These are phyloP conservation scores for Zaprionus taronus DNA, from an alignment of 1,140 invertebrate species.

Conservation along the genomic window DNA sequence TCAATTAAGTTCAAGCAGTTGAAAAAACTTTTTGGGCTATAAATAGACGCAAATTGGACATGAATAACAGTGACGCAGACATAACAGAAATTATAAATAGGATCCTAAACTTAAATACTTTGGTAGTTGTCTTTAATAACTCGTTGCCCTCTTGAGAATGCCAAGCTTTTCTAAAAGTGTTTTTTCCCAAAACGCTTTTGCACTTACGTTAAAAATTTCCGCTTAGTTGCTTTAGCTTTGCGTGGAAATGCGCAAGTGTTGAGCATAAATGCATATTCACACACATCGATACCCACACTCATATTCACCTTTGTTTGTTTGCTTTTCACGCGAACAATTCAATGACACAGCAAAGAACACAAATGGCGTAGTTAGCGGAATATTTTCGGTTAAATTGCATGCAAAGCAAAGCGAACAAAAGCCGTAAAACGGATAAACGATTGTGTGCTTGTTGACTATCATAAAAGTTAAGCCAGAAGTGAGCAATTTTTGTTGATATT, in stretches of 20 bases:
- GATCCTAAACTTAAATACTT: not conserved
- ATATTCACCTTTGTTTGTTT: slow-evolving; percentile 25
- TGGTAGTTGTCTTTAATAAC: not conserved
- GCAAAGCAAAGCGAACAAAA: not conserved
- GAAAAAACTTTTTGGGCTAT: not conserved
- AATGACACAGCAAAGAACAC: slow-evolving; percentile 2
- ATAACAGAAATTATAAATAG: too few species aligned
- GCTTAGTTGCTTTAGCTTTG: slow-evolving; percentile 23
- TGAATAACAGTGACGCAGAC: too few species aligned
- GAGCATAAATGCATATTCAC: not conserved
- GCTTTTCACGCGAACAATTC: slow-evolving; percentile 45
- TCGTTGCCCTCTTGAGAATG: not conserved
- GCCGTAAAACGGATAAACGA: not conserved
- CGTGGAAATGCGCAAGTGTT: slow-evolving; percentile 17
- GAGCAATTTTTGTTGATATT: not conserved
- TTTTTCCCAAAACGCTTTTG: not conserved
- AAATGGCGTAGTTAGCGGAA: slow-evolving; percentile 39
- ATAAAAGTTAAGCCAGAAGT: not conserved
- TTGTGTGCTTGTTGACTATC: not conserved
- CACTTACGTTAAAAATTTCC: slow-evolving; percentile 21
- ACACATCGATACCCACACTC: not conserved
- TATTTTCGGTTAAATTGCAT: slow-evolving; percentile 31
- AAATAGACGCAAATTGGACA: not conserved
- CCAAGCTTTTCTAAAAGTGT: not conserved
- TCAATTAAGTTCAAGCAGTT: not conserved